Base-by-base conservation (phyloP, 2,888 invertebrate genomes). In the Epirrhoe alternata region DNA sequence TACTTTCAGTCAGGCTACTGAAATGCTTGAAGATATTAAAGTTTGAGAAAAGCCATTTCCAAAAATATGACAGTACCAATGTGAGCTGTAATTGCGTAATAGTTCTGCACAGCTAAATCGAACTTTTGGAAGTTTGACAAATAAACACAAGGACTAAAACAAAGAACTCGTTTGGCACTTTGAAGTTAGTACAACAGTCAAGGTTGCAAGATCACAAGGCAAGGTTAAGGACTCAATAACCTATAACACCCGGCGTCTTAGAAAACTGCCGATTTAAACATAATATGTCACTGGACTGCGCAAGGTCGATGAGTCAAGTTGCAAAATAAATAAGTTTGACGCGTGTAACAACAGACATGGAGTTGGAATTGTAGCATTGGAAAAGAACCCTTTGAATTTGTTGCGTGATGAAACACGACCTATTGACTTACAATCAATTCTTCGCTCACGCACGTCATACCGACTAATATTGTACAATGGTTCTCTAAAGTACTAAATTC, bases 381-480 rank as follows among this genome's bases (percentile, higher is more conserved):
- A 64, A 69, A 71, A 73, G 72, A 60, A 68, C 70, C 80, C 79
- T 77, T 78, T 78, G 73, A 75, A 79, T 74, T 69, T 51, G 74
- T 78, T 75, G 74, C 77, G 73, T 79, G 78, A 79, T 76, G 74
- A 79, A 77, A 55, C 63, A 31, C 76, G 83, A 85, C 83, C 82
- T 84, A 84, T 86, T 85, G 85, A 81, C 84, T 80, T 82, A 77
- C 79, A 84, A 86, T 87, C 82, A 85, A 83, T 84, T 68, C 73
- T 74, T 78, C 74, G 77, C 75, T 79, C 77, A 78, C 74, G 78
- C 76, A 78, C 75, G 78, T 74, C 67, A 72, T 64, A 58, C 47
- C 14, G 45, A 47, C 65, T 60, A 62, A 31, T 57, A 57, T 45
- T 68, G 50, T 63, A 63, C 24, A 59, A 55, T 55, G 66, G 58